Evolutionary conservation across 2,888 invertebrate genomes (phyloP).

Genomic region (Caenorhabditis sulstoni): DNA sequence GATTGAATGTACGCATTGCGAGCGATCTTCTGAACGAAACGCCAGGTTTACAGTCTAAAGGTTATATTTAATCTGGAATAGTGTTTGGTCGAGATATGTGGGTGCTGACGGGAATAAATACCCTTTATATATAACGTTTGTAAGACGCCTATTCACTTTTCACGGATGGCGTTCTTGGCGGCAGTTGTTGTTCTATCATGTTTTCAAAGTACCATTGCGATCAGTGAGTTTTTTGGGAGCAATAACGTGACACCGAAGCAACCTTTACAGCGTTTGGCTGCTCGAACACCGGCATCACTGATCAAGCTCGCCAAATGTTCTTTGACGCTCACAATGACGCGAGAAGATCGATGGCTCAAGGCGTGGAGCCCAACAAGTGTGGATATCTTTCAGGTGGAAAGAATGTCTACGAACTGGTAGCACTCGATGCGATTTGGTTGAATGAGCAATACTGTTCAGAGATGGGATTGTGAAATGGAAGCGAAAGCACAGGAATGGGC

Average conservation of each 20-base stretch:
- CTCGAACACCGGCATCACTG: conserved; percentile 42
- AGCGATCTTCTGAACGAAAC: conserved; percentile 34
- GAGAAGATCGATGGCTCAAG: conserved; percentile 48
- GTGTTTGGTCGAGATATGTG: conserved; percentile 33
- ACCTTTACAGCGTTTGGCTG: conserved; percentile 57
- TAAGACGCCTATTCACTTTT: conserved; percentile 11
- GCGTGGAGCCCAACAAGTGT: conserved; percentile 58
- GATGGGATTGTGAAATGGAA: conserved; percentile 56
- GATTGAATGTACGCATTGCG: conserved; percentile 22
- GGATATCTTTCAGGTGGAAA: conserved; percentile 51
- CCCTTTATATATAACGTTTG: conserved; percentile 24
- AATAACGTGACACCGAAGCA: neutral
- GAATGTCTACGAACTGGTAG: conserved; percentile 57
- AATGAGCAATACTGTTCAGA: conserved; percentile 20
- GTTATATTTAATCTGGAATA: conserved; percentile 49
- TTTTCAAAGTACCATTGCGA: conserved; percentile 25
- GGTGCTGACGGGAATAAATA: conserved; percentile 25
- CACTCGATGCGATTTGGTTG: no score
- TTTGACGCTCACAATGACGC: conserved; percentile 51
- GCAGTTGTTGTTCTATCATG: conserved; percentile 27
- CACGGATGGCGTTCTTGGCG: conserved; percentile 33
- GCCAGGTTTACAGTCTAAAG: conserved; percentile 5
- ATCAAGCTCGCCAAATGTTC: conserved; percentile 53
- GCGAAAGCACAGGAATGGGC: conserved; percentile 45
- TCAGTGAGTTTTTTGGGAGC: conserved; percentile 26